Evolutionary conservation across 2,888 invertebrate species (phyloP), one percentile per base, ranked within the genome.

Genomic region (Hermodice carunculata): DNA sequence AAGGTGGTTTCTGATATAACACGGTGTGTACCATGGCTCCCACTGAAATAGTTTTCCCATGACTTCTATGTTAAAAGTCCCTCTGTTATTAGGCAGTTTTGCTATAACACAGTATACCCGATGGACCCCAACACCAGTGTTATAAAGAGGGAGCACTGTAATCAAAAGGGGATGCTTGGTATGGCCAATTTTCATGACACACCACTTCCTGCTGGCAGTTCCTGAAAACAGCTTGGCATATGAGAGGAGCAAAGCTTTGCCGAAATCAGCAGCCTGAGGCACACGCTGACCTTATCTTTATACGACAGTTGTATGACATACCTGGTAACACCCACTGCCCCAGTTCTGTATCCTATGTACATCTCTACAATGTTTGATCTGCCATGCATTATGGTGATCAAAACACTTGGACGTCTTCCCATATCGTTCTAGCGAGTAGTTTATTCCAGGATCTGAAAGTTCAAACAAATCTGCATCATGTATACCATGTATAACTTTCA

Each of bases 271-370:
- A 22, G n/a, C 4, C 43, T 4, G n/a, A 19, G 43, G 3, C 22
- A 2, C 8, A n/a, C 22, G 8, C 8, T 6, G 3, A 19, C 8
- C 3, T 19, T n/a, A 2, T 4, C n/a, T 37, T 37, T n/a, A n/a
- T 43, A 22, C 43, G 22, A 6, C 43, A n/a, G 22, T 4, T 19
- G 43, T 6, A 53, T n/a, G 37, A 43, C 66, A 64, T 67, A 88
- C 88, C 83, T 86, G 75, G 85, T 99, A 98, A 87, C 98, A 99
- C 1, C 98, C 98, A 0, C 96, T 96, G 43, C 98, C 98, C 93
- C 96, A 97, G 87, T 98, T 98, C 77, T 95, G 94, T 93, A 78
- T 70, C 37, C 63, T 70, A 48, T 76, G 71, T 1, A 67, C 43
- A 5, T 61, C 58, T 24, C 59, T 48, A 67, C 83, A 84, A 14